phyloP scores from a whole-genome alignment of 1,140 invertebrate genomes.

The Tachypleus tridentatus region DNA sequence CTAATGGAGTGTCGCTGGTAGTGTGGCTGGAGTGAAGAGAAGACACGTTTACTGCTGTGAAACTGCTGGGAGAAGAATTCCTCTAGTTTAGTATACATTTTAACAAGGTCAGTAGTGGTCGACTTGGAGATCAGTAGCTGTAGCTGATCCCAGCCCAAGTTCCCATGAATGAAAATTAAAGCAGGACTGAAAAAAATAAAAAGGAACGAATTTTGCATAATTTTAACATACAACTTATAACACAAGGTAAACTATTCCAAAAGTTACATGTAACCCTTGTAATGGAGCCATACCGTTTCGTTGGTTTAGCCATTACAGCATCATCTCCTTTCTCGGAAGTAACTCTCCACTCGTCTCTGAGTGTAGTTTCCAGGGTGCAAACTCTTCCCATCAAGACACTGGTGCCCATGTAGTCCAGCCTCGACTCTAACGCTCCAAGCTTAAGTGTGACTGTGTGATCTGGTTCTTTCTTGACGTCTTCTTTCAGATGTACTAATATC shows the following conservation, averaged over 20 bases:
- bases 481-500: constrained; percentile 60
- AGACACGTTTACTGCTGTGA: constrained; percentile 80
- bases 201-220: too few relatives aligned
- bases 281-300: constrained; percentile 23
- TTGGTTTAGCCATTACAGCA: constrained; percentile 20
- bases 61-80: constrained; percentile 95
- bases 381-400: constrained; percentile 77
- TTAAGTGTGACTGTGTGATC: constrained; percentile 75
- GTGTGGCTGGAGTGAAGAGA: constrained; percentile 55
- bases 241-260: constrained; percentile 10
- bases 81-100: constrained; percentile 91
- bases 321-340: constrained; percentile 30
- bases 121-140: constrained; percentile 93
- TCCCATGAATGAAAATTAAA: constrained; percentile 83
- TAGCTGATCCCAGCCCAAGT: constrained; percentile 85
- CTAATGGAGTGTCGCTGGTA: constrained; percentile 17
- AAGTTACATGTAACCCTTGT: background rate
- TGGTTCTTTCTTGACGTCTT: constrained; percentile 77
- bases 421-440: constrained; percentile 69
- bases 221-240: constrained; percentile 1
- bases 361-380: constrained; percentile 58
- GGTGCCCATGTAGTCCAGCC: constrained; percentile 88
- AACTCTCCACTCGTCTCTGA: constrained; percentile 73
- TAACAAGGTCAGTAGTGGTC: constrained; percentile 87
- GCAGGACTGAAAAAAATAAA: constrained; percentile 49